Evolutionary conservation across 30 jellyfish, hydroid and myxozoan genomes (phyloP).

Genomic region (Morbakka virulenta): DNA sequence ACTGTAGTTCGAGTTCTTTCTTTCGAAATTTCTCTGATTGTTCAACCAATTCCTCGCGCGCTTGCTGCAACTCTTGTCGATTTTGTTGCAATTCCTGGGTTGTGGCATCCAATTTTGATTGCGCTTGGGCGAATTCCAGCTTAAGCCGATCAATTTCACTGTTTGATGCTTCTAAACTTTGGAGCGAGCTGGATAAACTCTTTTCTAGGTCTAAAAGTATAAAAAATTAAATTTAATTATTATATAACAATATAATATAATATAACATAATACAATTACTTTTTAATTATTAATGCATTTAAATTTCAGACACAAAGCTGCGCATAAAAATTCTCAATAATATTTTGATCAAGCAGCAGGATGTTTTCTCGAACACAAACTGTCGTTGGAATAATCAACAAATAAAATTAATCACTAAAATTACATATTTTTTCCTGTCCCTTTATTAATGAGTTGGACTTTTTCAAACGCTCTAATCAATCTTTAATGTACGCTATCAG

Average conservation of each 20-base stretch:
- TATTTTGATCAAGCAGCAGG: no score
- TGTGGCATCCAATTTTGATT: slow-evolving; percentile 68
- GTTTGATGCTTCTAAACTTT: slow-evolving; percentile 81
- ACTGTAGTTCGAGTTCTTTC: slow-evolving; percentile 75
- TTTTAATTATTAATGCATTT: background rate
- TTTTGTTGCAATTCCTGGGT: slow-evolving; percentile 67
- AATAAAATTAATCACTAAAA: no score
- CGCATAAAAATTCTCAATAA: no score
- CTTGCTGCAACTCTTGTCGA: slow-evolving; percentile 75
- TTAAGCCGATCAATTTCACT: slow-evolving; percentile 80
- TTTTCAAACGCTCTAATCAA: no score
- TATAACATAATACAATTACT: background rate
- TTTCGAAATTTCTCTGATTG: slow-evolving; percentile 72
- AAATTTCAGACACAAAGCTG: no score
- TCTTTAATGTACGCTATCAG: no score
- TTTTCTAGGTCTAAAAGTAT: slow-evolving; percentile 56
- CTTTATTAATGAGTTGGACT: no score
- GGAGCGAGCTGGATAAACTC: slow-evolving; percentile 84
- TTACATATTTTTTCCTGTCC: no score
- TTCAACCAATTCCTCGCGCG: slow-evolving; percentile 71
- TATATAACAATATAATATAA: background rate
- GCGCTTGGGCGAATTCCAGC: slow-evolving; percentile 73
- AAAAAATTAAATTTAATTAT: background rate
- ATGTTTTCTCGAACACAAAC: no score
- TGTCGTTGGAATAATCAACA: no score